Evolutionary conservation across 1,140 invertebrate species (phyloP).

Genomic region (Agrilus planipennis): DNA sequence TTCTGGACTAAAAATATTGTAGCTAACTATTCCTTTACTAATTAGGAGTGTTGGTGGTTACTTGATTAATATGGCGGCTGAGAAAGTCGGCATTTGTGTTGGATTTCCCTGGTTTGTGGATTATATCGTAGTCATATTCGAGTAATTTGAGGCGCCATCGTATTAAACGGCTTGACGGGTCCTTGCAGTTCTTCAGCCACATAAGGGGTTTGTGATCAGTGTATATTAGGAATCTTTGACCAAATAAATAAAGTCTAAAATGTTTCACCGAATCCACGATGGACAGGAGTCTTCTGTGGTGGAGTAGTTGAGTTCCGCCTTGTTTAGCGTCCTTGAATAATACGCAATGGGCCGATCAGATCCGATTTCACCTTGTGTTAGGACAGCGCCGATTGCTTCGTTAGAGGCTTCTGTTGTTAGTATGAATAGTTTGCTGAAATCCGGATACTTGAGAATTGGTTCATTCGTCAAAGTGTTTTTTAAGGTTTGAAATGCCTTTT

Average conservation of each 20-base stretch:
- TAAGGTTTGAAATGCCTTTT: neutral
- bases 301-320: constrained; percentile 34
- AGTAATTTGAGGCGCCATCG: no score
- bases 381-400: neutral
- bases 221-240: constrained; percentile 5
- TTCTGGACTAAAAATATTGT: neutral
- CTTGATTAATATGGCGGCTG: no score
- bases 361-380: neutral
- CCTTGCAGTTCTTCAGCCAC: no score
- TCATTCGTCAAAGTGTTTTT: neutral
- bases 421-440: constrained; percentile 4
- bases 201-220: neutral
- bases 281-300: constrained; percentile 31
- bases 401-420: constrained; percentile 20
- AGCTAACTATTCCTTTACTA: neutral
- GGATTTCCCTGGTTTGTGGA: no score
- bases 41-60: no score
- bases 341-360: constrained; percentile 1
- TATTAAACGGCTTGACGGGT: no score
- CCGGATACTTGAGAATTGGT: neutral
- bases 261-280: constrained; percentile 28
- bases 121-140: no score
- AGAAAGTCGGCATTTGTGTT: no score
- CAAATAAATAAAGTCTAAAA: constrained; percentile 14
- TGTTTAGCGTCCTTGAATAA: constrained; percentile 21